Evolutionary conservation across 2,797 vertebrate genomes (phyloP).

Genomic region (Cyclura pinguis): DNA sequence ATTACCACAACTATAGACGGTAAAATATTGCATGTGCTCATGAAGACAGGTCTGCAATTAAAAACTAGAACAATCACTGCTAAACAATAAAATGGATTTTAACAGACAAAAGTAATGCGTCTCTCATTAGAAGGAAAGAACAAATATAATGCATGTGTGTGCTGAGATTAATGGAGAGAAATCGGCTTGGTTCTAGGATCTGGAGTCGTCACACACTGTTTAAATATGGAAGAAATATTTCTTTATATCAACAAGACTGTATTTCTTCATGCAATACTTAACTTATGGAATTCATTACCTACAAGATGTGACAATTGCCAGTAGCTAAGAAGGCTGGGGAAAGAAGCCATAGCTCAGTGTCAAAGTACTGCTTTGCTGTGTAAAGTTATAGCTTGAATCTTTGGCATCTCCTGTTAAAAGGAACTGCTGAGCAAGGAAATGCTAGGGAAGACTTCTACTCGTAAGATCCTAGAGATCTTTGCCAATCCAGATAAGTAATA

Average conservation of each 20-base stretch:
- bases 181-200: not conserved
- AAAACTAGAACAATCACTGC: not conserved
- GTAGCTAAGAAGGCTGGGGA: not conserved
- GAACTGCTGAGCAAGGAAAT: not conserved
- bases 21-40: not conserved
- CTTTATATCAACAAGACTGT: not conserved
- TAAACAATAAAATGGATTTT: conserved; percentile 3
- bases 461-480: not conserved
- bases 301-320: conserved; percentile 1
- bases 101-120: not conserved
- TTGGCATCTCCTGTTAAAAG: not conserved
- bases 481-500: not conserved
- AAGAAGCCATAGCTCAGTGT: not conserved
- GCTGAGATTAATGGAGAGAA: not conserved
- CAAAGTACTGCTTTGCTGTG: not conserved
- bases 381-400: not conserved
- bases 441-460: not conserved
- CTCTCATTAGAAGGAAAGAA: not conserved
- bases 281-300: not conserved
- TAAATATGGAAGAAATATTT: not conserved
- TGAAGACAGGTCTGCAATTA: not conserved
- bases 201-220: not conserved
- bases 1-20: not conserved
- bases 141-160: not conserved
- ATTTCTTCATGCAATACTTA: conserved; percentile 1